A percentile compares a stretch with the other conserved stretches of the same genome.
Evolutionary conservation across 1,140 invertebrate genomes (phyloP).

Genomic region (Leptoteleia sp.): DNA sequence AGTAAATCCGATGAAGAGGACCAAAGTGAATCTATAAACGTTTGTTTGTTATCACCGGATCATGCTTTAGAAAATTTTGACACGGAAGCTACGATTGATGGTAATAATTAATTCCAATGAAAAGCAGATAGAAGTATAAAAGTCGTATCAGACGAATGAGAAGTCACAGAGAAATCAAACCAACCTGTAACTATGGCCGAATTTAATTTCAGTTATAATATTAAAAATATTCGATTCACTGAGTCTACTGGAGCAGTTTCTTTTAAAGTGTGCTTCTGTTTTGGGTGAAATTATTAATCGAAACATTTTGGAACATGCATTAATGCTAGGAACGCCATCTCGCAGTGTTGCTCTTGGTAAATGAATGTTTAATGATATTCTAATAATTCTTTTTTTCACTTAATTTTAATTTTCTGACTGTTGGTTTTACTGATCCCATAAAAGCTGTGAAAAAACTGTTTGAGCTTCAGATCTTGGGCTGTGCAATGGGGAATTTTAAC

Average conservation of each 20-base stretch:
- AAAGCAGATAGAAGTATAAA: conserved; percentile 7
- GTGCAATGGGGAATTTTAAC: conserved; percentile 83
- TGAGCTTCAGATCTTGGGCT: conserved; percentile 82
- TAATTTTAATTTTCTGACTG: too few species aligned
- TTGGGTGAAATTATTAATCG: conserved; percentile 54
- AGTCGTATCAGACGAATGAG: too few species aligned
- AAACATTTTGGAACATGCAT: conserved; percentile 44
- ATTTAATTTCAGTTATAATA: conserved; percentile 48
- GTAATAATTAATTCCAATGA: conserved; percentile 10
- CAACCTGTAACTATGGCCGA: too few species aligned
- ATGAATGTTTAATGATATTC: conserved; percentile 33
- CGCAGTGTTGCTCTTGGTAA: conserved; percentile 46
- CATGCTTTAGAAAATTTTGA: conserved; percentile 54
- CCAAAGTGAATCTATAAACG: conserved; percentile 18
- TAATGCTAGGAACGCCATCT: conserved; percentile 42
- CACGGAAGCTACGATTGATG: conserved; percentile 49
- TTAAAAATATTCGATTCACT: conserved; percentile 54
- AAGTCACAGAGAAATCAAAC: too few species aligned
- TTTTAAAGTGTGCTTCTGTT: conserved; percentile 52
- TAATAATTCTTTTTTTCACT: too few species aligned
- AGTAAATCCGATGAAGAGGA: conserved; percentile 28
- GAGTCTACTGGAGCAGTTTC: conserved; percentile 50
- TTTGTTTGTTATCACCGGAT: conserved; percentile 40
- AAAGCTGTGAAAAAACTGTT: conserved; percentile 83
- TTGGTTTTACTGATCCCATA: too few species aligned